phyloP scores from a whole-genome alignment of 2,113 vertebrate genomes.

The Dasyurus viverrinus region DNA sequence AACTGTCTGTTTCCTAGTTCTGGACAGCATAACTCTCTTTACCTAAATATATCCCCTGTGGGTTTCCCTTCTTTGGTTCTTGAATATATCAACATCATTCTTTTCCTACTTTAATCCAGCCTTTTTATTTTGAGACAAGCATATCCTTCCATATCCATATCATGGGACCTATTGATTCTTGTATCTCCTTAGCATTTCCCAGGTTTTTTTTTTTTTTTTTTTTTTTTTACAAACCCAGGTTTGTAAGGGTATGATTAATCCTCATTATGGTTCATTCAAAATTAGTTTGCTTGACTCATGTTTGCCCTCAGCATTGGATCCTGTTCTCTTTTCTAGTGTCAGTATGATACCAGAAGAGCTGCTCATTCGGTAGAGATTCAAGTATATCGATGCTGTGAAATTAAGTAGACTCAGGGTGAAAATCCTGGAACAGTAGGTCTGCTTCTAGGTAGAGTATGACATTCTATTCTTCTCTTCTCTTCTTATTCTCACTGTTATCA shows the following conservation, averaged over 20 bases:
- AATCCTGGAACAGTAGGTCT: not conserved
- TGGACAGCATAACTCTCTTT: not conserved
- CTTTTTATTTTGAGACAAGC: not conserved
- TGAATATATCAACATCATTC: not conserved
- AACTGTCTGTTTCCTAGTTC: not conserved
- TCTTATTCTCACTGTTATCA: not conserved
- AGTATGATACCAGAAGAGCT: not conserved
- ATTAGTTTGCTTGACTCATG: not conserved
- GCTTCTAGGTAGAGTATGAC: not conserved
- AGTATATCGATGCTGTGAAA: not conserved
- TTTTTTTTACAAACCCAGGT: not conserved
- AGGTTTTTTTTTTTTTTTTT: no score
- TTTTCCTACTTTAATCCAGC: not conserved
- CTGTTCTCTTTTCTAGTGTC: not conserved
- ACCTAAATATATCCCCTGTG: not conserved
- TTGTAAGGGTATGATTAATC: not conserved
- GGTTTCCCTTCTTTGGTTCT: not conserved
- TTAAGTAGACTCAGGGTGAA: not conserved
- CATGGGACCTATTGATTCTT: not conserved
- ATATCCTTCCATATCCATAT: not conserved
- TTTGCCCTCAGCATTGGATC: not conserved
- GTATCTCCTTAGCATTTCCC: not conserved
- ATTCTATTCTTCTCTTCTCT: not conserved
- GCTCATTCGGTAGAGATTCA: not conserved
- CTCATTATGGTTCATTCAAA: not conserved